These are phyloP conservation scores for Catocala sponsa DNA, from an alignment of 2,888 invertebrate genomes.

Conservation along the genomic window DNA sequence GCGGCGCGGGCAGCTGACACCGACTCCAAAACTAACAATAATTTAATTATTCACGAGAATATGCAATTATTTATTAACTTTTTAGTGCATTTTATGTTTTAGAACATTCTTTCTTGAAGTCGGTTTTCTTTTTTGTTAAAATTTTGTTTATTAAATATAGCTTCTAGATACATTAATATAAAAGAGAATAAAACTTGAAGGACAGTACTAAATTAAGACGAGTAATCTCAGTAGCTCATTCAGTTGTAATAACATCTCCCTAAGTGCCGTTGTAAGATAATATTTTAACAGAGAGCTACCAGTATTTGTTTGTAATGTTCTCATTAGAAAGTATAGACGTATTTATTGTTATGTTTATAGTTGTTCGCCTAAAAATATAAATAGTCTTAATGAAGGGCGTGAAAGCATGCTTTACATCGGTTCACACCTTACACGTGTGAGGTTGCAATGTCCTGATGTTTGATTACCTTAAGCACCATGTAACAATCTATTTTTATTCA, in stretches of 20 bases:
- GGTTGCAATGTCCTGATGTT: conserved; percentile 71
- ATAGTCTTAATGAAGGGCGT: conserved; percentile 66
- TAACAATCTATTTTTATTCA: conserved; percentile 69
- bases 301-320: conserved; percentile 58
- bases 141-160: too few relatives aligned
- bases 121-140: too few relatives aligned
- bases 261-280: conserved; percentile 47
- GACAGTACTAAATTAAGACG: conserved; percentile 16
- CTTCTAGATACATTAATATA: conserved; percentile 1
- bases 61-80: too few relatives aligned
- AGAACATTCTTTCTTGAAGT: too few relatives aligned
- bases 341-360: conserved; percentile 73
- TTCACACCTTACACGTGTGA: conserved; percentile 81
- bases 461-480: conserved; percentile 74
- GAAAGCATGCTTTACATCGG: conserved; percentile 72
- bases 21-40: too few relatives aligned
- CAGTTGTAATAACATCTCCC: conserved; percentile 33
- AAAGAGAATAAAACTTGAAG: conserved; percentile 10
- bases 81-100: too few relatives aligned
- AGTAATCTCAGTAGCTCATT: conserved; percentile 18
- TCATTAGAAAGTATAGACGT: conserved; percentile 69
- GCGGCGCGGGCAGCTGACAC: too few relatives aligned
- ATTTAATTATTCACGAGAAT: too few relatives aligned
- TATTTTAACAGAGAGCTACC: conserved; percentile 46
- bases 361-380: conserved; percentile 75